Evolutionary conservation across 2,888 invertebrate species (phyloP).

Genomic region (Eilema griseolum): DNA sequence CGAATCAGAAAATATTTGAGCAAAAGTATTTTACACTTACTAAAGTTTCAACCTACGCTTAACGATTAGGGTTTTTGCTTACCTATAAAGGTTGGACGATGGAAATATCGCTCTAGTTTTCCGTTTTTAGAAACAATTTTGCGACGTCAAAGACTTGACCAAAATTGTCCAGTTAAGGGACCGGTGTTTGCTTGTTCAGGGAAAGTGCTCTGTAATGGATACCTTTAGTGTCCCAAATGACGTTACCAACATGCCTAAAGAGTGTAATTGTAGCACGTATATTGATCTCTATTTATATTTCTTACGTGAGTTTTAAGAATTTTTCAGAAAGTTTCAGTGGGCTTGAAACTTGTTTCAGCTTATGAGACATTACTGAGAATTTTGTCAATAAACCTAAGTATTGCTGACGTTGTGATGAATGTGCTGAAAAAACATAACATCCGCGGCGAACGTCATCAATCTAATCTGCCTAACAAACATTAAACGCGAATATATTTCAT

Average conservation of each 20-base stretch:
- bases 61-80: conserved; percentile 22
- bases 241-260: conserved; percentile 28
- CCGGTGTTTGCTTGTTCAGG: conserved; percentile 42
- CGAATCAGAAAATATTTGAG: conserved; percentile 19
- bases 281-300: conserved; percentile 24
- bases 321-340: background rate
- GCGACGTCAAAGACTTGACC: conserved; percentile 32
- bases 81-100: conserved; percentile 11
- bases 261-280: conserved; percentile 26
- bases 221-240: conserved; percentile 31
- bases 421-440: conserved; percentile 44
- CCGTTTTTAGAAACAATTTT: conserved; percentile 24
- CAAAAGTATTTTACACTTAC: conserved; percentile 15
- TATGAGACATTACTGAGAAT: conserved; percentile 3
- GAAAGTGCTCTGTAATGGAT: conserved; percentile 45
- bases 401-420: conserved; percentile 40
- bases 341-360: background rate
- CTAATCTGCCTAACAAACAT: conserved; percentile 45
- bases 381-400: conserved; percentile 18
- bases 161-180: conserved; percentile 35
- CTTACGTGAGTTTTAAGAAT: background rate
- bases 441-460: conserved; percentile 45
- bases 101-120: conserved; percentile 16
- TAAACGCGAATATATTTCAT: conserved; percentile 47
- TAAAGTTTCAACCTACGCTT: conserved; percentile 16